Evolutionary conservation across 2,113 vertebrate genomes (phyloP), one percentile per base, ranked within the genome.

Genomic region (Apus apus): DNA sequence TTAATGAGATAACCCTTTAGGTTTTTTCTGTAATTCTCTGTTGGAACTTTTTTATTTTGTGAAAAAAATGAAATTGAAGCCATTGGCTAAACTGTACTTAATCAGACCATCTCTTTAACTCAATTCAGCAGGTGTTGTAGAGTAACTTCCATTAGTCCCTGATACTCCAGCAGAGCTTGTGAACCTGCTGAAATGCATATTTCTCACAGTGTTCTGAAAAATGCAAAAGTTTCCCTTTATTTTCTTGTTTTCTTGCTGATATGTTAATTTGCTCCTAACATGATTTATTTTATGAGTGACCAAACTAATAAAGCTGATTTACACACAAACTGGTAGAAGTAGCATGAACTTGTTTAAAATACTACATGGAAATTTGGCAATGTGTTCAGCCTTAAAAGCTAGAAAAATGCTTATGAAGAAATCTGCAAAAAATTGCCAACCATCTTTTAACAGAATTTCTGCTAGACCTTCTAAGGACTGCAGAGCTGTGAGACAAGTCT

Each of bases 111-210:
- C 64, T 83, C 8, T 71, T 76, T 87, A 88, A 30, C 11, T 75
- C 11, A 4, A 48, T 94, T 92, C 87, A 95, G 89, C 53, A 17
- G 65, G 70, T 85, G 76, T 58, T 85, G 8, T 50, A n/a, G 23
- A 68, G 61, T 57, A 85, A 76, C 48, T 95, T 90, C 65, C 57
- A 65, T 95, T 89, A 85, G 84, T 89, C 66, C 45, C 40, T 87
- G 89, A 68, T 45, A 36, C 57, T 91, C 80, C 87, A 89, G 70
- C 84, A 81, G 87, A 75, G 94, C 54, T 88, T 81, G n/a, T 71
- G 61, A 91, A 77, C 21, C 73, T 78, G 45, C 65, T 68, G 58
- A 85, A 79, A 87, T 53, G 50, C 22, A 1, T 68, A 38, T 81
- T 94, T 85, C 45, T 84, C 70, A 68, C 20, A 57, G 2, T 34